Conservation (phyloP, 1,140 invertebrate species). For the Belonocnema kinseyi region DNA sequence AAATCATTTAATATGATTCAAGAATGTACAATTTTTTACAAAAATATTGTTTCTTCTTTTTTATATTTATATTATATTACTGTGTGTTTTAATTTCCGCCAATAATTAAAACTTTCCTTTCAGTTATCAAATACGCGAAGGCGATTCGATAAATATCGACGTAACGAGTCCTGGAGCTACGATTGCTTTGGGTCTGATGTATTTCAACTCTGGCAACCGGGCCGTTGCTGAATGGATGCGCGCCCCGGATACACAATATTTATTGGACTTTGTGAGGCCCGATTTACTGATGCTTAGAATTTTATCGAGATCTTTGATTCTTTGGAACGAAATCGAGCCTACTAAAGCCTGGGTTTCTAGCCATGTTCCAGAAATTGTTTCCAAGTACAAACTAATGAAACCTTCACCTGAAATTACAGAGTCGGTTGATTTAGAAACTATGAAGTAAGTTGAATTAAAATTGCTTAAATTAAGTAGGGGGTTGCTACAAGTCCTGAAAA, state of each 20-base stretch:
- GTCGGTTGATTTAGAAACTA: conserved; percentile 93
- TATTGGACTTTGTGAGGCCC: conserved; percentile 94
- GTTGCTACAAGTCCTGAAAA: no score
- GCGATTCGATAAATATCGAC: conserved; percentile 95
- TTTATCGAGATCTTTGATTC: conserved; percentile 85
- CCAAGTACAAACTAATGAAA: conserved; percentile 82
- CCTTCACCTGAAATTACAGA: conserved; percentile 78
- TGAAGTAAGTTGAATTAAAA: conserved; percentile 79
- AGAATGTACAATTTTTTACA: no score
- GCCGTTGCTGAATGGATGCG: conserved; percentile 96
- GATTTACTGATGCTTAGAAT: conserved; percentile 93
- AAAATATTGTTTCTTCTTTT: no score
- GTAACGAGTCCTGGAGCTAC: conserved; percentile 97
- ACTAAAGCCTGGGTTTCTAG: conserved; percentile 89
- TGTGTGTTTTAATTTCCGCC: background rate
- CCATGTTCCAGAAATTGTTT: conserved; percentile 87
- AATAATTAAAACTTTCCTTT: conserved; percentile 36
- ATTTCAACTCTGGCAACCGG: conserved; percentile 89
- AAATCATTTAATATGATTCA: no score
- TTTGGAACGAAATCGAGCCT: conserved; percentile 91
- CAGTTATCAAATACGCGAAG: conserved; percentile 90
- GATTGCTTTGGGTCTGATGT: conserved; percentile 94
- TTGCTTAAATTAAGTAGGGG: no score
- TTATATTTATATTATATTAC: no score
- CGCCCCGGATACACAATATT: conserved; percentile 91